phyloP scores from a whole-genome alignment of 2,888 invertebrate species.

The Pomacea canaliculata region DNA sequence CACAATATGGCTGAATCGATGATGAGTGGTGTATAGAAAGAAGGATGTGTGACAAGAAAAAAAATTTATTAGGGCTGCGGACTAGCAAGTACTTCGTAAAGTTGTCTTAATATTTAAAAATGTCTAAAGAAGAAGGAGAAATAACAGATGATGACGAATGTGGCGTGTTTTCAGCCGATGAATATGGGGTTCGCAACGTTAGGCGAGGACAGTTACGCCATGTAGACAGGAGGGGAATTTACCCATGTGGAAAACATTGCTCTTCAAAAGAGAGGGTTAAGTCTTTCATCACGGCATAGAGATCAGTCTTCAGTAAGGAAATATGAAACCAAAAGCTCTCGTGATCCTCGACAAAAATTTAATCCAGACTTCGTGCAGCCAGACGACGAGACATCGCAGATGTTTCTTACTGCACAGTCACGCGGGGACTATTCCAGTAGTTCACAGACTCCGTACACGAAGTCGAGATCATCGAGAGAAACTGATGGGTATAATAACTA shows the following conservation, averaged over 20 bases:
- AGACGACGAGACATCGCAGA: no score
- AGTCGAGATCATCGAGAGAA: no score
- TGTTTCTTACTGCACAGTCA: no score
- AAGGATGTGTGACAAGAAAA: neutral
- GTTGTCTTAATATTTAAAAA: no score
- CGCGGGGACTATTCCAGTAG: no score
- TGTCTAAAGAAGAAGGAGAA: constrained; percentile 51
- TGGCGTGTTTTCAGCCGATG: constrained; percentile 11
- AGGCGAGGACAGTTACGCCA: neutral
- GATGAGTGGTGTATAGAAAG: no score
- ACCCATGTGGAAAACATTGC: no score
- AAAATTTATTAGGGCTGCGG: neutral
- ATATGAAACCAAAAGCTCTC: neutral
- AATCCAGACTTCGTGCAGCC: neutral
- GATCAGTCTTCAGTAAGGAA: neutral
- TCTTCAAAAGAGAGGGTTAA: neutral
- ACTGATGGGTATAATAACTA: neutral
- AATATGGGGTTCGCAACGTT: neutral
- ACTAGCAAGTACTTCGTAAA: neutral
- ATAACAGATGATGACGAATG: constrained; percentile 50
- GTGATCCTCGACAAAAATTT: neutral
- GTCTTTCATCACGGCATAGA: neutral
- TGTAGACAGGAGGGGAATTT: no score
- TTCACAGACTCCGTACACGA: no score
- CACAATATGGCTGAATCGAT: no score